Conservation (phyloP, 2,797 vertebrate genomes). For the Myiotriccus ornatus region DNA sequence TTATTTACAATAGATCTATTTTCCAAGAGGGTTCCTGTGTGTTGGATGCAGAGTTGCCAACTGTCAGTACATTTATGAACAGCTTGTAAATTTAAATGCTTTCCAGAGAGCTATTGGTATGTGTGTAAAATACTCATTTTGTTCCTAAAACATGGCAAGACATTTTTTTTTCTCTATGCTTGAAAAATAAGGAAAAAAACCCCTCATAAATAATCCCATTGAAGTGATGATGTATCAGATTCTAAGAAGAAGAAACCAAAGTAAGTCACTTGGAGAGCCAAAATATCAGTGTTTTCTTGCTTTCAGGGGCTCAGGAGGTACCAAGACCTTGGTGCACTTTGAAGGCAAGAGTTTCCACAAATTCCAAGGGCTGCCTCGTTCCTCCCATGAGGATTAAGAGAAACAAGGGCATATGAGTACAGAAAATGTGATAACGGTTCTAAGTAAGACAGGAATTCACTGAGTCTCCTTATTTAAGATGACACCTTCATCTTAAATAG, state of each 20-base stretch:
- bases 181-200: constrained; percentile 24
- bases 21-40: constrained; percentile 52
- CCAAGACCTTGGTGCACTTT: background rate
- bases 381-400: background rate
- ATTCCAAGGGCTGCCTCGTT: background rate
- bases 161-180: background rate
- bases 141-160: constrained; percentile 66
- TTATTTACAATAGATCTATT: constrained; percentile 66
- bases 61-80: constrained; percentile 63
- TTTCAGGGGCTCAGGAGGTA: background rate
- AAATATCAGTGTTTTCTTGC: background rate
- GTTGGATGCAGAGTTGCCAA: constrained; percentile 60
- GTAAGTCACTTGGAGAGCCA: background rate
- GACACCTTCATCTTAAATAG: no score
- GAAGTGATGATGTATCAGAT: background rate
- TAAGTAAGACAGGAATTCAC: background rate
- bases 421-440: background rate
- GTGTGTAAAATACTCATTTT: constrained; percentile 68
- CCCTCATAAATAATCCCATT: background rate
- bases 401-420: background rate
- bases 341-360: background rate
- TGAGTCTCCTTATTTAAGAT: fast-evolving
- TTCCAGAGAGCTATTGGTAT: constrained; percentile 68
- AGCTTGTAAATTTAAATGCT: constrained; percentile 73
- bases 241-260: background rate